A percentile compares a stretch with the other conserved stretches of the same genome.
Evolutionary conservation across 2,113 vertebrate species (phyloP).

Genomic region (Pontoporia blainvillei): DNA sequence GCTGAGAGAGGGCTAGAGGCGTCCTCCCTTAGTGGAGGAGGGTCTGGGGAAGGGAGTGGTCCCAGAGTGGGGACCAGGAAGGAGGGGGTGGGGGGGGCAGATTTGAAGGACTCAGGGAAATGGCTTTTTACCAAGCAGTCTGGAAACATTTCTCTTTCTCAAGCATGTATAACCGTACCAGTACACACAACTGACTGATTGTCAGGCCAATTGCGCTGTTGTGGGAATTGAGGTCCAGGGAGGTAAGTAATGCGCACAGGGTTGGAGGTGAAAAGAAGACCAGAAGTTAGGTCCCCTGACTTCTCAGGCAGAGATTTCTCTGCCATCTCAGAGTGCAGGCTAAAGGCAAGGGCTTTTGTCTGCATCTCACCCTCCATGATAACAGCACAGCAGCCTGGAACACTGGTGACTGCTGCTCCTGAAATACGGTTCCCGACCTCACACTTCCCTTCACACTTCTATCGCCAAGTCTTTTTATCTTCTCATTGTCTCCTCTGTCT

Average conservation of each 20-base stretch:
- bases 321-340: background rate
- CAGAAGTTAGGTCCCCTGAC: background rate
- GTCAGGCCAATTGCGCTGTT: background rate
- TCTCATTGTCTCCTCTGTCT: background rate
- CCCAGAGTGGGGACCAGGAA: background rate
- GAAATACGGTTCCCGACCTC: background rate
- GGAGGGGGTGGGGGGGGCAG: background rate
- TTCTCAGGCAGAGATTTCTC: background rate
- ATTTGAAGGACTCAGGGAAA: background rate
- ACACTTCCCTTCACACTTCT: background rate
- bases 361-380: background rate
- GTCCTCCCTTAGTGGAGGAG: background rate
- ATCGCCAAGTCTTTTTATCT: conserved; percentile 4
- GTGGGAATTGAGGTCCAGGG: background rate
- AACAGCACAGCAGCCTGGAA: background rate
- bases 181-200: background rate
- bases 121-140: background rate
- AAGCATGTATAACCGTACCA: background rate
- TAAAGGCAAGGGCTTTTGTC: background rate
- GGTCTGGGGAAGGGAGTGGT: background rate
- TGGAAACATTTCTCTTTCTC: background rate
- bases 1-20: background rate
- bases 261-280: background rate
- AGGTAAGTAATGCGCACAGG: background rate
- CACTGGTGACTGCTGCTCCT: background rate